Evolutionary conservation across 2,888 invertebrate genomes (phyloP), one percentile per base, ranked within the genome.

Genomic region (Scaptomyza caliginosa): DNA sequence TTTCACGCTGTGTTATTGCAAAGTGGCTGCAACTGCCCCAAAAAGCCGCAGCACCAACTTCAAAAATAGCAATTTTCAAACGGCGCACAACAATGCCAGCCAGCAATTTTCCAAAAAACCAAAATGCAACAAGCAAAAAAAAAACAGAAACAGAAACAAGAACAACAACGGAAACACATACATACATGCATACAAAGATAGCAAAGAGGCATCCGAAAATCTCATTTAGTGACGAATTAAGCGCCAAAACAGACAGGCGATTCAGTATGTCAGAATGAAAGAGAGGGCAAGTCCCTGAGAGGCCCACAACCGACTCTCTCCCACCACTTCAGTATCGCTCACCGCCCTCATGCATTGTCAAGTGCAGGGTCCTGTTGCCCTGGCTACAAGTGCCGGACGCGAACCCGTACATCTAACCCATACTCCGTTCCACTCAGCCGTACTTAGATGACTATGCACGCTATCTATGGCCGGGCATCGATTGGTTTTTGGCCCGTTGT

Each of bases 1-100:
- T 89, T 89, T 89, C 90, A 90, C 90, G 90, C 89, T 90, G 83
- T 89, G 88, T 85, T 85, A 87, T 88, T 88, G 88, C 86, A 88
- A 85, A 85, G 84, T 85, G 84, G 84, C 88, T 87, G 88, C 83
- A 81, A 77, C 81, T 76, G 88, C 73, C 74, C 66, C 42, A 34
- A 32, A 46, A 32, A 55, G 24, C 54, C 40, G 28, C 38, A 51
- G 28, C 67, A 45, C 46, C 74, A 55, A 54, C 42, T 59, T 45
- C 62, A 46, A 63, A 56, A 73, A 73, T 77, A 51, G 56, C 78
- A 76, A 77, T 77, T 73, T 34, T 77, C 64, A 54, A 67, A 58
- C 17, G 48, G 43, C 23, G 43, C 21, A 60, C 52, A 63, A 72
- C 56, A 73, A 67, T 40, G 66, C 52, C 49, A 54, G 50, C 34